Evolutionary conservation across 2,113 vertebrate species (phyloP), one percentile per base, ranked within the genome.

Genomic region (Leptocoma aspasia): DNA sequence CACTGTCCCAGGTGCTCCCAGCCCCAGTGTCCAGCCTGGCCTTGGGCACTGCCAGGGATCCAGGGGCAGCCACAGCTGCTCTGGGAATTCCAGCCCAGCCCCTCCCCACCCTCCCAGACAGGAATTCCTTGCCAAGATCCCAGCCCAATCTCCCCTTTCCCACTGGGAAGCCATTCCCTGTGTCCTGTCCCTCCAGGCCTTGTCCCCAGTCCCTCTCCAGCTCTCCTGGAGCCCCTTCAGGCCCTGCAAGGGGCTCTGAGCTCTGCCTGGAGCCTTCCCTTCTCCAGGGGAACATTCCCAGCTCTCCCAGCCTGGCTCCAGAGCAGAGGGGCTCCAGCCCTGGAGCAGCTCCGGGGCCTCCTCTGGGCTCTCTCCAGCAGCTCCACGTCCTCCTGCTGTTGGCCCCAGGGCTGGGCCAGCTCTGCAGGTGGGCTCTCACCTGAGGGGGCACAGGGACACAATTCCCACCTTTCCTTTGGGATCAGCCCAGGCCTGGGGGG

Each of bases 1-100:
- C 24, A 30, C 9, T 4, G 0, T 44, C 33, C 31, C 54, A 71
- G 30, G 22, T 0, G 15, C 3, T 31, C 50, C 75, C 26, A 27
- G 26, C 7, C 45, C 47, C 64, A 65, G 0, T n/a, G n/a, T 37
- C 68, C 50, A 50, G 0, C n/a, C 63, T 28, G 79, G 42, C 64
- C 42, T 41, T 33, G 78, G 52, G 1, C 42, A 57, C 2, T 68
- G 0, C 76, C 59, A 80, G 77, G 61, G 77, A 64, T 79, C 28
- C 57, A 76, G 47, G 75, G 37, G 39, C 39, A 39, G 39, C 39
- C 39, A 39, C 39, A 39, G 39, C 39, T 39, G 39, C 39, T 39
- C 59, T 64, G 73, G 73, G 3, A 61, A 76, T 49, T 37, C 18
- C 53, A 57, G 31, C 75, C 23, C 71, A 73, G 49, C 8, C 22